Percentiles rank a stretch among this genome's conserved stretches.
Evolutionary conservation across 2,888 invertebrate genomes (phyloP).

Genomic region (Mimas tiliae): DNA sequence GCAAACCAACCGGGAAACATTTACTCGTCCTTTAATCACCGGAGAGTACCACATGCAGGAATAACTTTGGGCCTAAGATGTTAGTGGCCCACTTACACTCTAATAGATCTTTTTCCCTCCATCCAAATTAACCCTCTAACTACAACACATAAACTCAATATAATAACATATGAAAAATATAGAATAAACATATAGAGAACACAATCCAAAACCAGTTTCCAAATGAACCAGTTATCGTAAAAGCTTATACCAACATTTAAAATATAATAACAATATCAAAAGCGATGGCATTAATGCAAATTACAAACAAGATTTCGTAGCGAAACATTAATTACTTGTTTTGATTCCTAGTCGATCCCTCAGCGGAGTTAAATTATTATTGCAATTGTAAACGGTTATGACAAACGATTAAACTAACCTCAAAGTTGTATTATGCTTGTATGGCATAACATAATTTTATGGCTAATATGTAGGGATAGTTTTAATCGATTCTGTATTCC

Average conservation of each 20-base stretch:
- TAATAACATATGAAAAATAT: too few relatives aligned
- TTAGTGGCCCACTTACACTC: too few relatives aligned
- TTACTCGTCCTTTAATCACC: too few relatives aligned
- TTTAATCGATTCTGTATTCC: neutral
- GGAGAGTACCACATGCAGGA: too few relatives aligned
- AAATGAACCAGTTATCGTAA: conserved; percentile 29
- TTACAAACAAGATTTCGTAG: conserved; percentile 55
- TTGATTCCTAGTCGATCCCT: conserved; percentile 60
- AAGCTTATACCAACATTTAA: conserved; percentile 47
- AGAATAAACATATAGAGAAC: conserved; percentile 1
- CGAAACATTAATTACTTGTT: conserved; percentile 66
- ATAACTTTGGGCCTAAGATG: too few relatives aligned
- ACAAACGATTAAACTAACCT: conserved; percentile 75
- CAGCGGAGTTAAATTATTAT: conserved; percentile 79
- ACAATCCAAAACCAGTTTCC: conserved; percentile 19
- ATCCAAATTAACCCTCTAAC: neutral
- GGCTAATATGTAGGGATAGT: conserved; percentile 53
- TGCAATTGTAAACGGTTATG: conserved; percentile 79
- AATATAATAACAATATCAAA: conserved; percentile 60
- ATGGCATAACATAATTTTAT: conserved; percentile 60
- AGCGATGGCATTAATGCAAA: conserved; percentile 55
- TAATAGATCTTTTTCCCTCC: too few relatives aligned
- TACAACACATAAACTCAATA: neutral
- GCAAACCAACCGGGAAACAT: too few relatives aligned
- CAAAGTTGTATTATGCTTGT: conserved; percentile 41